Percentiles rank a stretch among this genome's conserved stretches.
These are phyloP conservation scores for Onychomys torridus DNA, from an alignment of 2,797 vertebrate species.

Conservation along the genomic window DNA sequence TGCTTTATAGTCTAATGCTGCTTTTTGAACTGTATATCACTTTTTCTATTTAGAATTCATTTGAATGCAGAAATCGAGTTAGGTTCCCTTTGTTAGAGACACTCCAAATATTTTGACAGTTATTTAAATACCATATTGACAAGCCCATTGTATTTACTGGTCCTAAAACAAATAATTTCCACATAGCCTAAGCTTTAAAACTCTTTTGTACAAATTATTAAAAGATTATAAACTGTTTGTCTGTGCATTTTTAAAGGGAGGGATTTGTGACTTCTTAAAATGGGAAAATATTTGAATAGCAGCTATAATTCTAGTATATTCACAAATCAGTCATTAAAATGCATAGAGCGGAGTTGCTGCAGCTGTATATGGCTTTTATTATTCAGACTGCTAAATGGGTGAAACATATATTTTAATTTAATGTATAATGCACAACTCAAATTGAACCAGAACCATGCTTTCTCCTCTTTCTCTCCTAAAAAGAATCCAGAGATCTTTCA, in stretches of 20 bases:
- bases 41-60: constrained; percentile 87
- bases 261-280: constrained; percentile 86
- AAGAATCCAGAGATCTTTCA: constrained; percentile 83
- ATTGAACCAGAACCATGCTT: constrained; percentile 72
- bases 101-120: constrained; percentile 89
- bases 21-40: constrained; percentile 88
- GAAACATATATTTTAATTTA: constrained; percentile 88
- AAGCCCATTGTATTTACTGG: constrained; percentile 87
- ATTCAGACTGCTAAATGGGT: constrained; percentile 87
- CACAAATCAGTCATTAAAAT: constrained; percentile 89
- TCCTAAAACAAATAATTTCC: constrained; percentile 88
- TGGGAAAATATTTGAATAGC: constrained; percentile 88
- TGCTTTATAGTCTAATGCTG: constrained; percentile 86
- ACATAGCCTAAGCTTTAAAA: constrained; percentile 86
- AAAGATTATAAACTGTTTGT: constrained; percentile 89
- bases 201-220: constrained; percentile 88
- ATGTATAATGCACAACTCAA: constrained; percentile 84
- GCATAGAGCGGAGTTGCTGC: constrained; percentile 85
- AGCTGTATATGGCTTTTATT: constrained; percentile 89
- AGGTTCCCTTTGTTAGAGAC: constrained; percentile 85
- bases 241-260: constrained; percentile 85
- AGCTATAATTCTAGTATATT: constrained; percentile 86
- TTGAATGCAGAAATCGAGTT: constrained; percentile 85
- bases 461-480: constrained; percentile 69
- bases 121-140: constrained; percentile 88